phyloP scores from a whole-genome alignment of 1,140 invertebrate species.

The Penaeus chinensis region DNA sequence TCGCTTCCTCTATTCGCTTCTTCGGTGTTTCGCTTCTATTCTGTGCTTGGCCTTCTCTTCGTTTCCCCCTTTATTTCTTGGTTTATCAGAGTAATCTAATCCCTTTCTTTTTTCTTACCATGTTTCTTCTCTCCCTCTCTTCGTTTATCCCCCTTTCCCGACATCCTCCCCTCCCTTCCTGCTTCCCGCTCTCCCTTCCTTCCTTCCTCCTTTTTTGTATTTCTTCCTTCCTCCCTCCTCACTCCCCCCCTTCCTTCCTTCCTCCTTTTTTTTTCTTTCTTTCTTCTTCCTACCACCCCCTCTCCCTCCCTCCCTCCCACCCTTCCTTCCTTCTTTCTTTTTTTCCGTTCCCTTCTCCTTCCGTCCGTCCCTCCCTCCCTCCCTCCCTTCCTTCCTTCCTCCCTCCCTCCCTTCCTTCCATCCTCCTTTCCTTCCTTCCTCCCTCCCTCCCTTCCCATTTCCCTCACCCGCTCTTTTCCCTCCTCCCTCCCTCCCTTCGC shows the following conservation, averaged over 20 bases:
- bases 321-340: background rate
- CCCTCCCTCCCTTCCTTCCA: background rate
- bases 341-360: background rate
- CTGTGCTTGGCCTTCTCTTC: too few relatives aligned
- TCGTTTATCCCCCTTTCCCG: background rate
- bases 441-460: background rate
- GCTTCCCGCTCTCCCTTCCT: background rate
- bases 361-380: background rate
- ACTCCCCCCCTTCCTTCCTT: conserved; percentile 11
- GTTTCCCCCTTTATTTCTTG: too few relatives aligned
- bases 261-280: background rate
- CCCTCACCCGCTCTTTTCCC: background rate
- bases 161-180: conserved; percentile 16
- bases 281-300: background rate
- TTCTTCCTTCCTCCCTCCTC: conserved; percentile 16
- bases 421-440: too few relatives aligned
- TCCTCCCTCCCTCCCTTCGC: too few relatives aligned
- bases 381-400: background rate
- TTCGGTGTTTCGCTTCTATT: too few relatives aligned
- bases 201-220: background rate
- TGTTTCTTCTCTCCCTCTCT: background rate
- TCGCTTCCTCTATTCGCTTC: too few relatives aligned
- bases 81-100: too few relatives aligned
- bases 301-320: background rate
- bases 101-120: background rate